Percentiles rank a stretch among this genome's conserved stretches.
Evolutionary conservation across 2,888 invertebrate genomes (phyloP).

Genomic region (Buathra laborator): DNA sequence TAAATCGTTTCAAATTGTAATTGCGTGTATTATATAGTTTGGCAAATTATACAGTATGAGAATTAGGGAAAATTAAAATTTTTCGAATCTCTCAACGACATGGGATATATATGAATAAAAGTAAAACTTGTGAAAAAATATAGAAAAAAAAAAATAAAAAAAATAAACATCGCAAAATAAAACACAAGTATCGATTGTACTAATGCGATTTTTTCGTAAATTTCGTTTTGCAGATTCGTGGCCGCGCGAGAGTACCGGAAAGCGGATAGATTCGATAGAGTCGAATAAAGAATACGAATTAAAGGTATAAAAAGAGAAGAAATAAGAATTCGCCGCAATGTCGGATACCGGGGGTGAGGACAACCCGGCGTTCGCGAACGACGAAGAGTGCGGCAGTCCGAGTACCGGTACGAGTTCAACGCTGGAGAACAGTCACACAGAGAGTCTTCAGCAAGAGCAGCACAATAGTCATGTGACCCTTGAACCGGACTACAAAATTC

Average conservation of each 20-base stretch:
- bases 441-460: constrained; percentile 71
- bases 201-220: not conserved
- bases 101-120: not conserved
- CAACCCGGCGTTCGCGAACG: constrained; percentile 83
- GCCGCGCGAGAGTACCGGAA: constrained; percentile 78
- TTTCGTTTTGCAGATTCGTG: constrained; percentile 74
- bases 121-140: not conserved
- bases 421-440: constrained; percentile 70
- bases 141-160: not conserved
- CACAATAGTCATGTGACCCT: constrained; percentile 60
- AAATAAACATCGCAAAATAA: not conserved
- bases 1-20: constrained; percentile 21
- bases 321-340: constrained; percentile 71
- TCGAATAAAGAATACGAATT: constrained; percentile 16
- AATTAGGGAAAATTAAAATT: not conserved
- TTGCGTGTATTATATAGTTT: not conserved
- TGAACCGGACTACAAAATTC: constrained; percentile 74
- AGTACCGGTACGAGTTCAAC: constrained; percentile 53
- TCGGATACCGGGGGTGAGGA: constrained; percentile 81
- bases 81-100: not conserved
- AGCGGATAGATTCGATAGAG: constrained; percentile 38
- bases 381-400: constrained; percentile 76
- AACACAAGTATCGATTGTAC: not conserved
- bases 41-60: not conserved
- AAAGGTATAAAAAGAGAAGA: not conserved